These are phyloP conservation scores for Sclerurus mexicanus DNA, from an alignment of 2,113 vertebrate genomes.

Conservation along the genomic window DNA sequence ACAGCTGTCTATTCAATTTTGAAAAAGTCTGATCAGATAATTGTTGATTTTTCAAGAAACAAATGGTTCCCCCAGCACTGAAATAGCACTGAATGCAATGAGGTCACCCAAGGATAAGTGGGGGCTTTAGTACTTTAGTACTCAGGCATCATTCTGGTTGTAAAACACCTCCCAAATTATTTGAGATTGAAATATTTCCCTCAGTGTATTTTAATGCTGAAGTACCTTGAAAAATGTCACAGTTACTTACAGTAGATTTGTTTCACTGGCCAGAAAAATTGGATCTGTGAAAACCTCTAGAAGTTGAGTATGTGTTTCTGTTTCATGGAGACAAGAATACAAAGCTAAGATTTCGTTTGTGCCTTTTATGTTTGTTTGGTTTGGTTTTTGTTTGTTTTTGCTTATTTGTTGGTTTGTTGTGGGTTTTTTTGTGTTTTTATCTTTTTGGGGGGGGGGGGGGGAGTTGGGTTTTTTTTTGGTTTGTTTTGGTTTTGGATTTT, in stretches of 20 bases:
- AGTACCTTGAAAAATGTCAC: neutral
- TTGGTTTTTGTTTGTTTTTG: neutral
- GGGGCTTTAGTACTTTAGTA: neutral
- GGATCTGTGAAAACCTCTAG: neutral
- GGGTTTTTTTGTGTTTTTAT: no score
- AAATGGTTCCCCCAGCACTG: fast-evolving
- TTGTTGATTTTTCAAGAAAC: neutral
- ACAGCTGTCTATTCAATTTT: constrained; percentile 1
- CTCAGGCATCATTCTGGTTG: neutral
- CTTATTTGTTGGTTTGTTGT: neutral
- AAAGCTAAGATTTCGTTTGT: neutral
- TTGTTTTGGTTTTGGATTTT: neutral
- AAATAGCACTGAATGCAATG: neutral
- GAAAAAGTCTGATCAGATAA: neutral
- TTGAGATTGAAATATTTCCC: neutral
- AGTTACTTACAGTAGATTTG: neutral
- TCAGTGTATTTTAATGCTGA: neutral
- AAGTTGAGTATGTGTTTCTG: neutral
- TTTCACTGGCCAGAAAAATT: neutral
- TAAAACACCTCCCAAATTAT: neutral
- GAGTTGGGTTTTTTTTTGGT: neutral
- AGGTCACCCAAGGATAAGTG: neutral
- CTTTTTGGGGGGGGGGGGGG: no score
- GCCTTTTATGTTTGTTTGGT: neutral
- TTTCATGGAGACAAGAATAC: neutral